Evolutionary conservation across 2,888 invertebrate species (phyloP), one percentile per base, ranked within the genome.

Genomic region (Nyleta sp.): DNA sequence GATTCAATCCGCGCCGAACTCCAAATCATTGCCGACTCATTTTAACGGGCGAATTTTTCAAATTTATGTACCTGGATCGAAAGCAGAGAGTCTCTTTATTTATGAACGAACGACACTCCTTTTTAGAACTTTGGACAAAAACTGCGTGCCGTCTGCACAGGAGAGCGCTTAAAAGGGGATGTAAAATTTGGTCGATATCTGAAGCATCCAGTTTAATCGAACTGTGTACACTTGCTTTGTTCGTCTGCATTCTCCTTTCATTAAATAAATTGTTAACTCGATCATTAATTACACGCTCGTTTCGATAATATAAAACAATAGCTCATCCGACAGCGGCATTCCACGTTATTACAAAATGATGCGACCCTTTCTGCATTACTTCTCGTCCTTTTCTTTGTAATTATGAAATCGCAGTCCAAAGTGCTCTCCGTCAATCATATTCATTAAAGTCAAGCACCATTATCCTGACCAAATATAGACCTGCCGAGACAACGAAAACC

Each of bases 381-480:
- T 8, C 10, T 33, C 33, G 33, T 35, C 17, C 20, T 22, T 48
- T 62, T 50, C 48, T 62, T 64, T 64, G 52, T 44, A 42, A 53
- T 65, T 31, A 52, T 33, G 11, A 65, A 52, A 64, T 42, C 15
- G 28, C 52, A 17, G 20, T 24, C 17, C 50, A 38, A 2, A 64
- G 52, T 7, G 40, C 42, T 22, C 64, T 52, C 10, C 17, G 42
- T 52, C 64, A 64, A 40, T 64, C 53, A 42, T 22, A 53, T 65
- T 65, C 53, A 44, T 65, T 53, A 65, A 65, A 65, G n/a, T 65
- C 42, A 13, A 65, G 65, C 20, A 53, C 31, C 46, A 46, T 53
- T 44, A 35, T 46, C 8, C 33, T 31, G 33, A 24, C 44, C 31
- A 44, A 65, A 52, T 55, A 67, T 55, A 67, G 67, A 28, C 8